These are phyloP conservation scores for Bugulina stolonifera DNA, from an alignment of 2,888 invertebrate genomes.

Conservation along the genomic window DNA sequence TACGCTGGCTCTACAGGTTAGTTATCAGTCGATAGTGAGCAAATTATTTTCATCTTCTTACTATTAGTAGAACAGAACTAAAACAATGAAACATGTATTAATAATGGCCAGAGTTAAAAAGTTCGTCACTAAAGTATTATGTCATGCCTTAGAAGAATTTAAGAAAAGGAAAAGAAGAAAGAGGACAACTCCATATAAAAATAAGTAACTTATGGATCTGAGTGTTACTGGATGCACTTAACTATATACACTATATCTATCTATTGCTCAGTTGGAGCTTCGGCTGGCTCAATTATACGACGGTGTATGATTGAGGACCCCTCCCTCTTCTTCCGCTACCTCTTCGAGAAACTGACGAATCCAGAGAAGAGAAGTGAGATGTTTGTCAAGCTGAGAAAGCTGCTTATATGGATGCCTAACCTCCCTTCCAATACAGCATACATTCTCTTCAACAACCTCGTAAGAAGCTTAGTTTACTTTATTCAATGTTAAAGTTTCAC, in stretches of 20 bases:
- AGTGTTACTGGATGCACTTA: too few species aligned
- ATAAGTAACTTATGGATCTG: too few species aligned
- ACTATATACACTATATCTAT: too few species aligned
- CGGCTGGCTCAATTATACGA: slow-evolving; percentile 96
- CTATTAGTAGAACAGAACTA: too few species aligned
- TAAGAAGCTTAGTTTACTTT: too few species aligned
- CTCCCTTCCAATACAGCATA: slow-evolving; percentile 91
- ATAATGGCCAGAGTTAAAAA: not conserved
- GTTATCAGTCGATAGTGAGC: not conserved
- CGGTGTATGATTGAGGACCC: slow-evolving; percentile 96
- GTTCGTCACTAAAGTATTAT: not conserved
- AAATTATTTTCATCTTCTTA: not conserved
- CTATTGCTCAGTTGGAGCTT: slow-evolving; percentile 90
- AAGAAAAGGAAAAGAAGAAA: too few species aligned
- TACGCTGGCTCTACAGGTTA: slow-evolving; percentile 73
- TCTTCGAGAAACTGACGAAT: slow-evolving; percentile 82
- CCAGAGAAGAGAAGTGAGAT: slow-evolving; percentile 67
- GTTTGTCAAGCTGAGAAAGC: slow-evolving; percentile 82
- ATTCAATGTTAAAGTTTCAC: too few species aligned
- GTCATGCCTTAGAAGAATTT: too few species aligned
- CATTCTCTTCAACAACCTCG: slow-evolving; percentile 94
- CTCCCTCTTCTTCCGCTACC: slow-evolving; percentile 86
- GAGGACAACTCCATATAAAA: too few species aligned
- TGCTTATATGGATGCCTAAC: slow-evolving; percentile 85
- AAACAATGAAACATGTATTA: not conserved